Evolutionary conservation across 2,888 invertebrate genomes (phyloP).

Genomic region (Caenorhabditis sp.): DNA sequence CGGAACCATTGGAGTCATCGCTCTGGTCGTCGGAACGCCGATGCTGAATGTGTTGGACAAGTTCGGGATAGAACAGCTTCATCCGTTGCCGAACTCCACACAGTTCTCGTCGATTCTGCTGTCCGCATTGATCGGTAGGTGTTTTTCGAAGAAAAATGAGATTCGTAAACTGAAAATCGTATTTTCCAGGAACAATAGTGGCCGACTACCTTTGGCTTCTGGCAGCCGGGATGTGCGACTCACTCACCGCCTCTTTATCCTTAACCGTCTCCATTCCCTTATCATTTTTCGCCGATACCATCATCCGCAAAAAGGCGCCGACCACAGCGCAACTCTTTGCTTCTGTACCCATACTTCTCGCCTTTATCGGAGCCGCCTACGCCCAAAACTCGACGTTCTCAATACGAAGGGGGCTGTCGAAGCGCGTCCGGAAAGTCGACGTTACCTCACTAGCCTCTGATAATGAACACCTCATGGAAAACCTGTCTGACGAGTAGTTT

Average conservation of each 20-base stretch:
- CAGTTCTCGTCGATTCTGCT: conserved; percentile 86
- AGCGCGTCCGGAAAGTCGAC: conserved; percentile 40
- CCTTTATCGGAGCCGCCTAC: conserved; percentile 88
- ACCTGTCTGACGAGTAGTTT: conserved; percentile 37
- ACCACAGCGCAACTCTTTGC: conserved; percentile 89
- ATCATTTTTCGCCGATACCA: conserved; percentile 91
- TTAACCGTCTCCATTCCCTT: conserved; percentile 93
- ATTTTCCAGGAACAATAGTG: conserved; percentile 89
- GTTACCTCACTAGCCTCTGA: conserved; percentile 18
- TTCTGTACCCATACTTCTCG: conserved; percentile 89
- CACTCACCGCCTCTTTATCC: conserved; percentile 91
- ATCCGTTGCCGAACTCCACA: conserved; percentile 89
- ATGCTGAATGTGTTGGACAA: conserved; percentile 92
- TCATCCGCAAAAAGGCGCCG: conserved; percentile 83
- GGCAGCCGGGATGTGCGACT: conserved; percentile 95
- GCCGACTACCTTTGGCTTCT: conserved; percentile 95
- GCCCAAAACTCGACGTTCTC: conserved; percentile 37
- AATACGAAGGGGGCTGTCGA: conserved; percentile 30
- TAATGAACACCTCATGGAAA: conserved; percentile 52
- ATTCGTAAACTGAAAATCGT: neutral
- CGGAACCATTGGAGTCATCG: conserved; percentile 95
- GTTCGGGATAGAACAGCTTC: conserved; percentile 89
- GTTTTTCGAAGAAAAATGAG: neutral
- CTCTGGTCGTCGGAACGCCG: conserved; percentile 92
- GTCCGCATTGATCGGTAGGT: conserved; percentile 66